phyloP scores from a whole-genome alignment of 2,888 invertebrate species.

The Colletes collaris region DNA sequence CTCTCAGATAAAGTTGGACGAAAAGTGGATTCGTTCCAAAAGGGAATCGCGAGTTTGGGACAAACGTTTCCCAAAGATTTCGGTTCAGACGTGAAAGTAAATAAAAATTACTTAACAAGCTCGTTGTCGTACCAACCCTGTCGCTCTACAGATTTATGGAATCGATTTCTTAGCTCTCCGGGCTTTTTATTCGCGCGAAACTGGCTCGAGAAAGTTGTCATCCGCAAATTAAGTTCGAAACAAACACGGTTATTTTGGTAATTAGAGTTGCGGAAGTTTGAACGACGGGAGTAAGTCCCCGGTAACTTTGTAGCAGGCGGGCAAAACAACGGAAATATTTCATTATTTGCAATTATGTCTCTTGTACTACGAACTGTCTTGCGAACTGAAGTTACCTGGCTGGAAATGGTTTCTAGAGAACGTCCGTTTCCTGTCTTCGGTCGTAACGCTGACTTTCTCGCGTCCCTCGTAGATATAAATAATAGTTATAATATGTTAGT shows the following conservation, averaged over 20 bases:
- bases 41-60: too few relatives aligned
- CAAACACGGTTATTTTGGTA: slow-evolving; percentile 33
- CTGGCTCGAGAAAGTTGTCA: slow-evolving; percentile 8
- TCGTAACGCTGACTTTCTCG: slow-evolving; percentile 15
- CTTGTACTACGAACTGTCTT: slow-evolving; percentile 27
- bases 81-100: too few relatives aligned
- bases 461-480: background rate
- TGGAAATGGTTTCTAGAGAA: slow-evolving; percentile 32
- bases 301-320: background rate
- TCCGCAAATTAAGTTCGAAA: slow-evolving; percentile 24
- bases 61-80: too few relatives aligned
- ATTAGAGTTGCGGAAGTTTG: slow-evolving; percentile 42
- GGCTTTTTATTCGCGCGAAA: slow-evolving; percentile 28
- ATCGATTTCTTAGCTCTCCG: background rate
- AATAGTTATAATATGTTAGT: slow-evolving; percentile 7
- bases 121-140: too few relatives aligned
- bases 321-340: slow-evolving; percentile 41
- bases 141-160: too few relatives aligned
- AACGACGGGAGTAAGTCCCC: slow-evolving; percentile 39
- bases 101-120: too few relatives aligned
- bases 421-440: slow-evolving; percentile 1
- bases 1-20: too few relatives aligned
- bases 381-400: background rate
- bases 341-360: slow-evolving; percentile 57
- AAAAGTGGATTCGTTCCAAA: too few relatives aligned